Percentiles rank a stretch among this genome's conserved stretches.
Evolutionary conservation across 2,797 vertebrate genomes (phyloP).

Genomic region (Phrynocephalus vlangalii): DNA sequence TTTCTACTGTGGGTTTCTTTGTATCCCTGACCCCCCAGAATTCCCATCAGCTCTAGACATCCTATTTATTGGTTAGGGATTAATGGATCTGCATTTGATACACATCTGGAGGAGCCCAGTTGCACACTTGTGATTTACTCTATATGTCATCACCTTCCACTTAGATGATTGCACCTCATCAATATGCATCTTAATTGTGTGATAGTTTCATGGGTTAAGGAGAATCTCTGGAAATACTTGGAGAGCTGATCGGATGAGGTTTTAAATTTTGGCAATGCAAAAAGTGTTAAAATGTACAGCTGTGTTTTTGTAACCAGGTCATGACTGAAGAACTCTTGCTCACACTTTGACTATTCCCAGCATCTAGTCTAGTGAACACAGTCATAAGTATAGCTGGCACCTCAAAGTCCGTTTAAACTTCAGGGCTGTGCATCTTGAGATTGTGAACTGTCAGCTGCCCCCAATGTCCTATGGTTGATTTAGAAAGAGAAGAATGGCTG

Average conservation of each 20-base stretch:
- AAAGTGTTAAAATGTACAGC: neutral
- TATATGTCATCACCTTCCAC: neutral
- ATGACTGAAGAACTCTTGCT: neutral
- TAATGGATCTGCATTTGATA: neutral
- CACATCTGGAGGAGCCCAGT: neutral
- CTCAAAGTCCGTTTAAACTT: neutral
- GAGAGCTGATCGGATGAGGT: neutral
- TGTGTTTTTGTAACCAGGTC: slow-evolving; percentile 32
- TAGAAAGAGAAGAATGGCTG: neutral
- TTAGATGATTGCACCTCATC: neutral
- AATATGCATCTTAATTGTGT: neutral
- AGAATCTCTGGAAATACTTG: neutral
- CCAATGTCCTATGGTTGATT: neutral
- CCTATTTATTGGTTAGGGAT: neutral
- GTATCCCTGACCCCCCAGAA: neutral
- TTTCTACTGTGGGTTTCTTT: neutral
- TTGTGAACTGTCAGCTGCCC: neutral
- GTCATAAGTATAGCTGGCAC: neutral
- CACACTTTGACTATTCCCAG: neutral
- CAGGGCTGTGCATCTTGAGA: neutral
- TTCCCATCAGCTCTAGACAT: neutral
- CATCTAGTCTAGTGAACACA: neutral
- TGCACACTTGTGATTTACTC: too few relatives aligned
- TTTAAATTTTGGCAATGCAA: slow-evolving; percentile 1
- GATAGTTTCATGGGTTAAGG: neutral